Base-by-base conservation (phyloP, 1,140 invertebrate genomes). In the Pemphigus obesinymphae region DNA sequence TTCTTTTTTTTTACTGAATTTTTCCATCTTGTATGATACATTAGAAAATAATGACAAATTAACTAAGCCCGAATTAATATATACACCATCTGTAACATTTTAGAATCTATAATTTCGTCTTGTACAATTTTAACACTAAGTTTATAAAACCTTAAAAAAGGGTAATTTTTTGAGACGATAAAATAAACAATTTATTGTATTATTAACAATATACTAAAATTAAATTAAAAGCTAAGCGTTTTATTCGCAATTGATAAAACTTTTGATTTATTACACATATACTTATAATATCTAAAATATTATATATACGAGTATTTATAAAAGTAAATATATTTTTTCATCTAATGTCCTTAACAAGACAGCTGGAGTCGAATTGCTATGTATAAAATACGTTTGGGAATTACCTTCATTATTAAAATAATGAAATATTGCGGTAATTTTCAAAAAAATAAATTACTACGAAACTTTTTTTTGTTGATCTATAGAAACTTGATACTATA, bases 371-470 rank as follows among this genome's bases (percentile, higher is more conserved):
- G 37, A 53, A 76, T 76, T 76, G 4, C 48, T 34, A 23, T 68
- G n/a, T n/a, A 2, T 13, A 55, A 76, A 55, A 76, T 55, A 76
- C 73, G 23, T 76, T 53, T 76, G 73, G 73, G 73, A 76, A 53
- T 76, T 55, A 34, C 48, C 48, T 55, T 75, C 50, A 55, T 76
- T 55, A 34, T 53, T 48, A 55, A 13, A 20, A 50, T 53, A 55
- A 76, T 55, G 50, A 76, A 76, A 76, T 76, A 76, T 55, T 23
- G 31, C 20, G 8, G 17, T 10, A 55, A 58, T 55, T 55, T 76
- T 26, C 37, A 26, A 75, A 23, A n/a, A 76, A 31, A 53, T 55
- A 53, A 53, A 76, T 53, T 40, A 76, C 50, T 29, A 20, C 8
- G 61, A 34, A 63, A 63, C 61, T 61, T 66, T 66, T n/a, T n/a